These are phyloP conservation scores for Oceanites oceanicus DNA, from an alignment of 2,113 vertebrate species.

Conservation along the genomic window DNA sequence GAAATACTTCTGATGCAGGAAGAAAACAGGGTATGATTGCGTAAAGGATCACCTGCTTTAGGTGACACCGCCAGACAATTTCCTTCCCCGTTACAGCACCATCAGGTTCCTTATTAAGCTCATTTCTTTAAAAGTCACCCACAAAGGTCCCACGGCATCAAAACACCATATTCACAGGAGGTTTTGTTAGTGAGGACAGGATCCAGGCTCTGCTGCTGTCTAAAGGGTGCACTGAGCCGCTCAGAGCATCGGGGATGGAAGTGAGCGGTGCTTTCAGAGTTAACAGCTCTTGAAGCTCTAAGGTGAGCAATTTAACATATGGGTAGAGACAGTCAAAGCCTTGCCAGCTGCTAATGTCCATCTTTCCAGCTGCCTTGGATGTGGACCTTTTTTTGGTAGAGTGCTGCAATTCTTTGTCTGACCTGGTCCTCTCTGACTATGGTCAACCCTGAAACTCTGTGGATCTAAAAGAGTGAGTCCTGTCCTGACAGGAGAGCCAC, in stretches of 20 bases:
- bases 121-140: neutral
- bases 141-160: neutral
- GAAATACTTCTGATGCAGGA: neutral
- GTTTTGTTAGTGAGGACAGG: neutral
- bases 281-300: neutral
- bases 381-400: neutral
- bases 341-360: neutral
- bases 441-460: neutral
- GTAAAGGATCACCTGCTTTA: neutral
- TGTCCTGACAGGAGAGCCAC: neutral
- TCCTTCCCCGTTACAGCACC: neutral
- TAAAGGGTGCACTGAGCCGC: rapidly evolving
- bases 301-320: neutral
- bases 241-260: rapidly evolving
- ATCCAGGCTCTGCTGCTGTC: neutral
- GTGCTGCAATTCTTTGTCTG: neutral
- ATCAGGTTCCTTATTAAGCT: neutral
- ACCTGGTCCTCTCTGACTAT: neutral
- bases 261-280: neutral
- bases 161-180: neutral
- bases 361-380: neutral
- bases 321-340: neutral
- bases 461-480: neutral
- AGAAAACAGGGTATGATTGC: neutral
- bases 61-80: neutral